Base-by-base conservation (phyloP, 2,888 invertebrate species). In the Strigamia transsilvanica region DNA sequence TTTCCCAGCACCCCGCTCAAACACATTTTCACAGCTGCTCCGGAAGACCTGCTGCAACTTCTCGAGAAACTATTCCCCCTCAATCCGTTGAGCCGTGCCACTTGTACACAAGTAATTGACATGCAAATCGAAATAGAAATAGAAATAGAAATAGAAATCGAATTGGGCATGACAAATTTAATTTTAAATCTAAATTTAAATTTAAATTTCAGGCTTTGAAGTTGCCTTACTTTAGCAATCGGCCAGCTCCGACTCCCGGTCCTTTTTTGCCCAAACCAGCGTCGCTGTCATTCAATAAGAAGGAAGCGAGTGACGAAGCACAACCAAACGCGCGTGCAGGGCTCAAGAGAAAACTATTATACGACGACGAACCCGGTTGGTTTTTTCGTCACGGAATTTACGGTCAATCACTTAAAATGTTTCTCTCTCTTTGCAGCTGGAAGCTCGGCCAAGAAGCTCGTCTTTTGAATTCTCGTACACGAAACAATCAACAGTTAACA, bases 1-100 rank as follows among this genome's bases (percentile, higher is more conserved):
- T 94, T 94, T 85, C 93, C 93, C 0, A 92, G 94, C 0, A 95
- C 94, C 61, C 95, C 95, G 4, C 88, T 99, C 79, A 93, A 94
- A 83, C 93, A 95, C 86, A 97, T 99, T 86, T 99, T 99, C 88
- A 96, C 96, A 77, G 99, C 99, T 1, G 98, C 98, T 1, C 91
- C 93, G 0, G 95, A 97, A 87, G 99, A 99, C 90, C 90, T 98
- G 51, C 89, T 99, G 38, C 92, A 93, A 84, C 89, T 99, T 81
- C 90, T 99, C 83, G 92, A 92, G 66, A 91, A 91, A 82, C 88
- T 98, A 82, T 90, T 99, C 13, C 91, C 92, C 13, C 89, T 98
- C 83, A 94, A 96, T 90, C 99, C 99, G 0, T 89, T 93, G 6
- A 92, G 92, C 84, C 90, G 99, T 82, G 93, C 93, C 85, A 92